Percentiles rank a stretch among this genome's conserved stretches.
Evolutionary conservation across 92 coral and sea anemone species (phyloP).

Genomic region (Chrysogorgia sp.): DNA sequence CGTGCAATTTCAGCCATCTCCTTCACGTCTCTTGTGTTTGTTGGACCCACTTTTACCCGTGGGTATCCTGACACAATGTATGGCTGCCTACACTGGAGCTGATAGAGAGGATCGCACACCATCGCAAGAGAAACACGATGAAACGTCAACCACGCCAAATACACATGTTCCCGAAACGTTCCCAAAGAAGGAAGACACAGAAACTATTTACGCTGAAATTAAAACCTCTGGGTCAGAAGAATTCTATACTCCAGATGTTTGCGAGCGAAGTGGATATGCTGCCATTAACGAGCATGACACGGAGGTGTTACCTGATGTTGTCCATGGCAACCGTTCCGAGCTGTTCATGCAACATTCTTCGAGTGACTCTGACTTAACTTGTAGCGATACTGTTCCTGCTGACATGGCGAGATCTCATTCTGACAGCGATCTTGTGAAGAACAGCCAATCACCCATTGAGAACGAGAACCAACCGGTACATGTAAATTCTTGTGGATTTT

Average conservation of each 20-base stretch:
- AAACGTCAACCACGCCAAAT: conserved; percentile 1
- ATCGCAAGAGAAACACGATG: background rate
- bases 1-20: conserved; percentile 92
- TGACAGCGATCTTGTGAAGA: conserved; percentile 3
- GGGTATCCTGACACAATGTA: conserved; percentile 81
- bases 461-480: background rate
- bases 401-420: conserved; percentile 7
- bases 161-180: conserved; percentile 52
- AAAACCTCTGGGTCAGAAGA: background rate
- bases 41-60: conserved; percentile 93
- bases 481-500: conserved; percentile 12
- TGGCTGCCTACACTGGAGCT: conserved; percentile 85
- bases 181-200: conserved; percentile 36
- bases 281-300: background rate
- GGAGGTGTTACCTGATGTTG: conserved; percentile 16
- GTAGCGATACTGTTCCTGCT: background rate
- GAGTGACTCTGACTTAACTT: conserved; percentile 16
- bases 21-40: conserved; percentile 84
- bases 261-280: background rate
- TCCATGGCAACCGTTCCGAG: background rate
- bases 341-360: background rate
- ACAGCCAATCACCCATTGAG: background rate
- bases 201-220: background rate
- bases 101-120: background rate
- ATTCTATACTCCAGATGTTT: conserved; percentile 42